A percentile compares a stretch with the other conserved stretches of the same genome.
Evolutionary conservation across 37 sponge, comb jelly and placozoan species (phyloP).

Genomic region (Axinella damicornis): DNA sequence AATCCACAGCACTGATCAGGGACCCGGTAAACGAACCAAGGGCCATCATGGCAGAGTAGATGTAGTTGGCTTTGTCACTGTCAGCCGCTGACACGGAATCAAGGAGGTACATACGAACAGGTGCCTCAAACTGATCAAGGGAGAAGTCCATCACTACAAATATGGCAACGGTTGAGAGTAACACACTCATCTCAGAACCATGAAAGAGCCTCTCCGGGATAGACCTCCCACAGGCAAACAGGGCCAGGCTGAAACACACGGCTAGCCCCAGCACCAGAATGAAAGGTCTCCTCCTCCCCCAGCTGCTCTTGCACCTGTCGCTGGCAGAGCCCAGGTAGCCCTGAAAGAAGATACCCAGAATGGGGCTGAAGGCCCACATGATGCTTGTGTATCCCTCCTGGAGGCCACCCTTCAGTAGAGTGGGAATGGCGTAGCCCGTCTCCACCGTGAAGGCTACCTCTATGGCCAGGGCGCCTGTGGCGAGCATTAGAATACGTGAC

Average conservation of each 20-base stretch:
- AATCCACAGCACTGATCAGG: constrained; percentile 18
- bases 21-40: constrained; percentile 15
- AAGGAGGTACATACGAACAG: constrained; percentile 49
- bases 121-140: constrained; percentile 17
- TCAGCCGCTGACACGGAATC: constrained; percentile 31
- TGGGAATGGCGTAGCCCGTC: constrained; percentile 27
- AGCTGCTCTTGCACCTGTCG: constrained; percentile 46
- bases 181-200: not conserved
- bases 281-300: constrained; percentile 64
- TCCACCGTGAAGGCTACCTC: constrained; percentile 39
- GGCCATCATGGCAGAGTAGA: constrained; percentile 1
- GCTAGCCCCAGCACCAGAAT: constrained; percentile 17
- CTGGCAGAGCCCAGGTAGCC: constrained; percentile 42
- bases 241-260: not conserved
- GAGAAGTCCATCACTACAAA: constrained; percentile 32
- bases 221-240: constrained; percentile 19
- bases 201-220: not conserved
- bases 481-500: constrained; percentile 15
- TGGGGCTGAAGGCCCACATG: constrained; percentile 45
- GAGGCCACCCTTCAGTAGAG: constrained; percentile 19
- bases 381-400: constrained; percentile 12
- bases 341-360: constrained; percentile 58
- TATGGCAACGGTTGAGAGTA: constrained; percentile 2
- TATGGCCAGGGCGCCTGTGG: not conserved
- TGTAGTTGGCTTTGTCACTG: constrained; percentile 23